These are phyloP conservation scores for Zele albiditarsus DNA, from an alignment of 2,888 invertebrate genomes.

Conservation along the genomic window DNA sequence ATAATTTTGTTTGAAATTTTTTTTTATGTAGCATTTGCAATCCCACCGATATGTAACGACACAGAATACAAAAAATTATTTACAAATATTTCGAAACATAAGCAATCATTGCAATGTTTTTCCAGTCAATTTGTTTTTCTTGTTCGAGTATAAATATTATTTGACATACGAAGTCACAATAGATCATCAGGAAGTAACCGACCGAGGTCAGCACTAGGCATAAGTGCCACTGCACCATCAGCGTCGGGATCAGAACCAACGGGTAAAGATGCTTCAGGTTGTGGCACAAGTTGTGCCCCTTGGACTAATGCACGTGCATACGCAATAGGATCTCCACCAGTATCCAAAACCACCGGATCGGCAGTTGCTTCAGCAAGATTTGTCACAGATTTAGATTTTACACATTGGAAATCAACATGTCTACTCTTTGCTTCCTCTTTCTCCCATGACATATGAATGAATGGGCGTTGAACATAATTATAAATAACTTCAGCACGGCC, in stretches of 20 bases:
- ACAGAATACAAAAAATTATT: conserved; percentile 12
- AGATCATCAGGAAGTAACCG: conserved; percentile 66
- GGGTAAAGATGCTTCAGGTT: conserved; percentile 61
- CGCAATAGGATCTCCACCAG: conserved; percentile 76
- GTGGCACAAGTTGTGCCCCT: conserved; percentile 66
- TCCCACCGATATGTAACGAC: conserved; percentile 7
- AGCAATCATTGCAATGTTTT: not conserved
- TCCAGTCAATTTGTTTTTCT: conserved; percentile 11
- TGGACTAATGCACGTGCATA: conserved; percentile 67
- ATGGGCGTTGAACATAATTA: conserved; percentile 99
- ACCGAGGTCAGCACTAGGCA: conserved; percentile 64
- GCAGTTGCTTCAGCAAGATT: conserved; percentile 96
- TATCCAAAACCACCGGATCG: conserved; percentile 85
- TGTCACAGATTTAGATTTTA: conserved; percentile 97
- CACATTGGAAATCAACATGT: conserved; percentile 99
- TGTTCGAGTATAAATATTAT: not conserved
- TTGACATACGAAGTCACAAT: conserved; percentile 50
- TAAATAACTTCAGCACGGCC: conserved; percentile 98
- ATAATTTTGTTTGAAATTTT: not conserved
- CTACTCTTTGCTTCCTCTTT: conserved; percentile 99
- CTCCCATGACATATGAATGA: conserved; percentile 99
- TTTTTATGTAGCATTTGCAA: conserved; percentile 17
- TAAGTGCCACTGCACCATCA: conserved; percentile 63
- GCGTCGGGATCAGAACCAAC: conserved; percentile 65
- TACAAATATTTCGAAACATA: conserved; percentile 3